A percentile compares a stretch with the other conserved stretches of the same genome.
Evolutionary conservation across 2,113 vertebrate species (phyloP).

Genomic region (Mormyrus iriodes): DNA sequence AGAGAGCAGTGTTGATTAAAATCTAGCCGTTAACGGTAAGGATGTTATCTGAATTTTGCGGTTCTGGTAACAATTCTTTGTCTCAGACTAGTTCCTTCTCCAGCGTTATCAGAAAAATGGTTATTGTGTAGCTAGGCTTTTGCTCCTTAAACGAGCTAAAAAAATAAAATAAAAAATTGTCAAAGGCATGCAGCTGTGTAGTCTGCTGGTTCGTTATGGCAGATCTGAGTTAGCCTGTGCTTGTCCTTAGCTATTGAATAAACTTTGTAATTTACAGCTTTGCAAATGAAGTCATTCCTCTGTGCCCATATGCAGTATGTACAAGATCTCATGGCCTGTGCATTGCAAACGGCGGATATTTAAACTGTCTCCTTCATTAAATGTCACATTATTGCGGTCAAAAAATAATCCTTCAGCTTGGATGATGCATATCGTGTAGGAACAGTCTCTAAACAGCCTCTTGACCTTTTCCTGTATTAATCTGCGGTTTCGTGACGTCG

Average conservation of each 20-base stretch:
- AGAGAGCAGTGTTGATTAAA: conserved; percentile 36
- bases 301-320: not conserved
- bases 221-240: not conserved
- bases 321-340: not conserved
- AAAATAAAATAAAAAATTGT: too few species aligned
- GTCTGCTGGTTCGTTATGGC: not conserved
- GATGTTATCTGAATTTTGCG: not conserved
- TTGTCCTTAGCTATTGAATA: not conserved
- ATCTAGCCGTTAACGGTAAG: not conserved
- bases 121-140: not conserved
- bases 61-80: not conserved
- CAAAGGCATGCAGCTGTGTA: not conserved
- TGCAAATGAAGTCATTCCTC: not conserved
- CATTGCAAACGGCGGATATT: not conserved
- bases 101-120: not conserved
- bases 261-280: not conserved
- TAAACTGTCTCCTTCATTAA: not conserved
- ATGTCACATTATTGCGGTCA: not conserved
- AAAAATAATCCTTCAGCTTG: not conserved
- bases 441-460: not conserved
- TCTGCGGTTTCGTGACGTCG: not conserved
- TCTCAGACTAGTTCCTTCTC: not conserved
- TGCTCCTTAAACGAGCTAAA: not conserved
- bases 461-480: not conserved
- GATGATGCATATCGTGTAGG: not conserved